phyloP scores from a whole-genome alignment of 1,140 invertebrate genomes.

The Meteorus sp. region DNA sequence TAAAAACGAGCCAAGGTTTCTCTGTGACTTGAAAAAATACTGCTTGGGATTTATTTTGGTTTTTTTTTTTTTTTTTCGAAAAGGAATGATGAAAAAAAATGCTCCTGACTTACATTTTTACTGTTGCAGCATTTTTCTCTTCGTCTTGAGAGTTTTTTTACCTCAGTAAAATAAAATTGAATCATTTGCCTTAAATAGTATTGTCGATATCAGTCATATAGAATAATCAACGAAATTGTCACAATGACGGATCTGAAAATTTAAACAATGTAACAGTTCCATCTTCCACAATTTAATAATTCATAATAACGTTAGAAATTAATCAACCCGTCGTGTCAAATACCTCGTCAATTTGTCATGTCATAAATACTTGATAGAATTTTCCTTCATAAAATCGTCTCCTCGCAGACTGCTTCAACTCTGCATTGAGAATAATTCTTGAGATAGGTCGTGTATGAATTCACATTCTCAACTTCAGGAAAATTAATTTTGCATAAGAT shows the following conservation, averaged over 20 bases:
- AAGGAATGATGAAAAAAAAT: no score
- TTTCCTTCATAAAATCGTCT: background rate
- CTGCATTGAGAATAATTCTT: background rate
- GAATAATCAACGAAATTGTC: no score
- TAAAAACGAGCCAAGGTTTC: constrained; percentile 16
- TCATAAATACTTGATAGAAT: constrained; percentile 5
- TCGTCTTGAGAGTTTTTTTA: no score
- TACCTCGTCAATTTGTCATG: constrained; percentile 7
- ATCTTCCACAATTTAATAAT: constrained; percentile 4
- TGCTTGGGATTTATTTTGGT: background rate
- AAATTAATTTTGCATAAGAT: no score
- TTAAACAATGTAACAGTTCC: background rate
- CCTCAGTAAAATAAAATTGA: no score
- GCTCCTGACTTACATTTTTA: no score
- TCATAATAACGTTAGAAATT: constrained; percentile 4
- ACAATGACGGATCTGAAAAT: no score
- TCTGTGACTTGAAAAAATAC: constrained; percentile 6
- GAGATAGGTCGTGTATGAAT: background rate
- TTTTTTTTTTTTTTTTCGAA: no score
- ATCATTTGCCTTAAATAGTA: no score
- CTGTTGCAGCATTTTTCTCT: no score
- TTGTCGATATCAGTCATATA: no score
- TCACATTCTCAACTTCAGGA: background rate
- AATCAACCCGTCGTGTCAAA: constrained; percentile 4
- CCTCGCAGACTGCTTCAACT: no score